Base-by-base conservation (phyloP, 2,888 invertebrate genomes). In the Aradus depressus region DNA sequence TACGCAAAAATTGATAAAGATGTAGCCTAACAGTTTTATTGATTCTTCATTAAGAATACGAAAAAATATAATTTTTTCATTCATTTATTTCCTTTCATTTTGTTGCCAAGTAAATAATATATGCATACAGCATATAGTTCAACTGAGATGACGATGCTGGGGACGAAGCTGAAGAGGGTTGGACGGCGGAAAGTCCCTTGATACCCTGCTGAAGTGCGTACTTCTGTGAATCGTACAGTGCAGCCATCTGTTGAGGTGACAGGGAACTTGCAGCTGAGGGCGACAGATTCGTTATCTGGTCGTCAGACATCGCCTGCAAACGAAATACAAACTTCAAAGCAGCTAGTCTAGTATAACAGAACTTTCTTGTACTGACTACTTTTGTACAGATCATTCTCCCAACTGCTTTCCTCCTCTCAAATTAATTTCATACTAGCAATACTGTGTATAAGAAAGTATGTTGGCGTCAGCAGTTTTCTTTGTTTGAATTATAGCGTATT, bases 301-400 rank as follows among this genome's bases (percentile, higher is more conserved):
- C 49, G 19, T 34, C 49, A 2, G 48, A 45, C 56, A 56, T 47
- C n/a, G 37, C 51, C 56, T 56, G 34, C 14, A 26, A 19, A 10
- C 4, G n/a, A 2, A 19, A 16, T 19, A 6, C n/a, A 4, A 26
- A 8, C 10, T 26, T 8, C 19, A 28, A n/a, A n/a, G n/a, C n/a
- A n/a, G n/a, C n/a, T n/a, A n/a, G n/a, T n/a, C n/a, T n/a, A n/a
- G n/a, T n/a, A n/a, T n/a, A n/a, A n/a, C n/a, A n/a, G n/a, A n/a
- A n/a, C n/a, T n/a, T n/a, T n/a, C n/a, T n/a, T n/a, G n/a, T n/a
- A n/a, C n/a, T n/a, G n/a, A n/a, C n/a, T n/a, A n/a, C n/a, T n/a
- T n/a, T n/a, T n/a, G n/a, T n/a, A n/a, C n/a, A n/a, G n/a, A n/a
- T n/a, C n/a, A n/a, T n/a, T n/a, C n/a, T n/a, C n/a, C n/a, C n/a